phyloP scores from a whole-genome alignment of 2,797 vertebrate genomes.

The Carcharodon carcharias region DNA sequence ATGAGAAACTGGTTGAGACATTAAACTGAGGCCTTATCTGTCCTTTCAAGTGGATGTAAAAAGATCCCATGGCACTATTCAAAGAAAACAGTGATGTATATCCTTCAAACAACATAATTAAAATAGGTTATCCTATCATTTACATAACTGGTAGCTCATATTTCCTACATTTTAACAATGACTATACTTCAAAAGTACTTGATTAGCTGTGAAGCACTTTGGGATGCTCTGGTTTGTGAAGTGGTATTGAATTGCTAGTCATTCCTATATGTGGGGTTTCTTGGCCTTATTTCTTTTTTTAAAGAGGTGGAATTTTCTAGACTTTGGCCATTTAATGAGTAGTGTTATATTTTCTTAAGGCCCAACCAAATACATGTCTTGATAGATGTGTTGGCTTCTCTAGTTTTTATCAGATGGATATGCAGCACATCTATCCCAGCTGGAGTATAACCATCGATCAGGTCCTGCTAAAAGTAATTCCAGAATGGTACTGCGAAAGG shows the following conservation, averaged over 20 bases:
- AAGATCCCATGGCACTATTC: neutral
- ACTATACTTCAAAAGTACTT: neutral
- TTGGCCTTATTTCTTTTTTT: neutral
- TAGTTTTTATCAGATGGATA: constrained; percentile 78
- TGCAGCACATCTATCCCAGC: constrained; percentile 80
- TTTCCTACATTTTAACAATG: neutral
- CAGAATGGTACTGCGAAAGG: constrained; percentile 86
- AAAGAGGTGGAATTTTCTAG: neutral
- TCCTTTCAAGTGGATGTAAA: neutral
- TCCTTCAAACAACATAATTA: neutral
- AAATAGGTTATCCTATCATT: neutral
- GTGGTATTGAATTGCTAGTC: neutral
- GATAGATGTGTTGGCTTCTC: neutral
- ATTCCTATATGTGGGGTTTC: neutral
- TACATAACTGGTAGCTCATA: neutral
- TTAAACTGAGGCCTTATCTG: neutral
- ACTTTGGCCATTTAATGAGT: neutral
- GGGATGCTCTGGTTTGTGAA: neutral
- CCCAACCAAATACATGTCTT: neutral
- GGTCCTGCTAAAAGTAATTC: constrained; percentile 79
- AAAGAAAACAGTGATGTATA: neutral
- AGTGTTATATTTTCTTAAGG: neutral
- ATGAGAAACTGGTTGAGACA: neutral
- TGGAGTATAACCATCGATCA: constrained; percentile 85
- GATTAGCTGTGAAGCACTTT: neutral